A percentile compares a stretch with the other conserved stretches of the same genome.
phyloP scores from a whole-genome alignment of 2,113 vertebrate species.

The Petrocephalus zakoni region DNA sequence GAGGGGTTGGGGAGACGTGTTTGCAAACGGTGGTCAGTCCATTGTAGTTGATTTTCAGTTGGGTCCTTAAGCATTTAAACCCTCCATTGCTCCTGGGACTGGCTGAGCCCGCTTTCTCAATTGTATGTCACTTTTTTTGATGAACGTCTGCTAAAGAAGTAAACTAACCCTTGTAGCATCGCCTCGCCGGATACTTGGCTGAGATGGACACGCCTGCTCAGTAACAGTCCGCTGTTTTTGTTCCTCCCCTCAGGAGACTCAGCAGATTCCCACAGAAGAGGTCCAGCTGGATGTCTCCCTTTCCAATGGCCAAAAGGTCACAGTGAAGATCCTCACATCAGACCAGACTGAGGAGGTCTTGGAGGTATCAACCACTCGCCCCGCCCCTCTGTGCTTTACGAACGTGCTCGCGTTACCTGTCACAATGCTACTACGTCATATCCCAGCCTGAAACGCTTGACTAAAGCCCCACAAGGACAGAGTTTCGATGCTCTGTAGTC shows the following conservation, averaged over 20 bases:
- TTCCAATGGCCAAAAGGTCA: constrained; percentile 87
- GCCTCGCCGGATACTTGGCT: too few relatives aligned
- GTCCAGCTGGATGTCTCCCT: constrained; percentile 85
- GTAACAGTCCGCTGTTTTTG: neutral
- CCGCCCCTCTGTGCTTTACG: neutral
- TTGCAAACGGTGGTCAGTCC: neutral
- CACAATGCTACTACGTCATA: neutral
- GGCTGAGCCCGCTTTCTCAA: neutral
- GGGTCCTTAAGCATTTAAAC: neutral
- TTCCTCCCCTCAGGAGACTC: constrained; percentile 74
- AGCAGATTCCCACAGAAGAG: constrained; percentile 95
- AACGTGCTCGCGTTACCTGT: too few relatives aligned
- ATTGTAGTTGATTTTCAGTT: neutral
- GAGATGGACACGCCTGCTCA: neutral
- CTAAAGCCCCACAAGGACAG: neutral
- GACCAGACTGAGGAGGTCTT: constrained; percentile 95
- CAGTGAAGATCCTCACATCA: constrained; percentile 82
- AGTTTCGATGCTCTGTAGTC: neutral
- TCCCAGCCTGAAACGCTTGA: neutral
- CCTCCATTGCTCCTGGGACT: too few relatives aligned
- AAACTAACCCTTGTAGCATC: neutral
- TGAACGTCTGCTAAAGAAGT: neutral
- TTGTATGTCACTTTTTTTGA: neutral
- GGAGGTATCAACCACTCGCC: constrained; percentile 64
- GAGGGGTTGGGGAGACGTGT: neutral